phyloP scores from a whole-genome alignment of 2,888 invertebrate species.

The Dexiosoma caninum region DNA sequence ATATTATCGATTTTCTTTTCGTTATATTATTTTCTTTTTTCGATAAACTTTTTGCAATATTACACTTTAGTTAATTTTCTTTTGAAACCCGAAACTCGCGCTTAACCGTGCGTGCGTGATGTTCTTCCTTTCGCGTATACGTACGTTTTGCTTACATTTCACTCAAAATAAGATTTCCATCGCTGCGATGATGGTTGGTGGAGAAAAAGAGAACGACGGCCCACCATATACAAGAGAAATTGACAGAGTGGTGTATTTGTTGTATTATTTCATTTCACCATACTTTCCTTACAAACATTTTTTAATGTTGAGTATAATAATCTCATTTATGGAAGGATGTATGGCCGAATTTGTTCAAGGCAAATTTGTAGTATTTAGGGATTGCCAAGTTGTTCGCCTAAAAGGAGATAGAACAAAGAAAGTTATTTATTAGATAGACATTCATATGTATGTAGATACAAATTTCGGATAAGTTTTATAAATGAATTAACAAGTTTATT shows the following conservation, averaged over 20 bases:
- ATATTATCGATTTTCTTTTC: constrained; percentile 40
- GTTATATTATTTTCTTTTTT: constrained; percentile 16
- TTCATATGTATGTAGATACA: no score
- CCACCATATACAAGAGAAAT: not conserved
- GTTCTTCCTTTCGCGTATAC: constrained; percentile 57
- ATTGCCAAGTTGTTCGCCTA: constrained; percentile 48
- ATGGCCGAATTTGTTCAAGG: constrained; percentile 15
- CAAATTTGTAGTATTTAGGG: constrained; percentile 41
- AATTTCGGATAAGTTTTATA: no score
- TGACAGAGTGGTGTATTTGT: constrained; percentile 28
- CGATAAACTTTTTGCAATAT: constrained; percentile 25
- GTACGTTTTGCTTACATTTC: constrained; percentile 61
- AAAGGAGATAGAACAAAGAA: constrained; percentile 14
- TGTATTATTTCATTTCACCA: constrained; percentile 36
- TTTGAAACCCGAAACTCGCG: constrained; percentile 19
- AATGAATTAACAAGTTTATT: no score
- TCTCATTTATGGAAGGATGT: constrained; percentile 34
- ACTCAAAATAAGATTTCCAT: constrained; percentile 49
- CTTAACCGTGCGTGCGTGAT: constrained; percentile 50
- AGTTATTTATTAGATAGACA: no score
- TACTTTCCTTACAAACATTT: constrained; percentile 35
- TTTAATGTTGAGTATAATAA: constrained; percentile 20
- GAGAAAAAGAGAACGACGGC: constrained; percentile 4
- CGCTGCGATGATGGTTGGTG: constrained; percentile 12
- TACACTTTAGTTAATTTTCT: constrained; percentile 2